Conservation (phyloP, 2,113 vertebrate species). For the Nothocercus julius region DNA sequence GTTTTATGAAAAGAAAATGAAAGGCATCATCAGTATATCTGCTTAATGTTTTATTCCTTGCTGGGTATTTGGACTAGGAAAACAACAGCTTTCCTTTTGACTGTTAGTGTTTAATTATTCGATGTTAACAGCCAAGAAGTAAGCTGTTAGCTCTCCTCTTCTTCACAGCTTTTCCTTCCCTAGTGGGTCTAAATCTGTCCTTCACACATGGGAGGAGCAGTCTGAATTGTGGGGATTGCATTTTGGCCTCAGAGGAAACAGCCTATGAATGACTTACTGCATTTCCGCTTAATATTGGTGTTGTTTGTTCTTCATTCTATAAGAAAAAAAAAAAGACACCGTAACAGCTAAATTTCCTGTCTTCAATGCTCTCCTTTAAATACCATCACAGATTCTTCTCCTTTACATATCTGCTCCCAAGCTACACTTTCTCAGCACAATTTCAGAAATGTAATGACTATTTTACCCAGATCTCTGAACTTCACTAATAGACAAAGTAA, state of each 20-base stretch:
- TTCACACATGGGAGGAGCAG: slow-evolving; percentile 49
- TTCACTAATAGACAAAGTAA: neutral
- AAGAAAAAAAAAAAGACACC: neutral
- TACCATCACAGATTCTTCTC: neutral
- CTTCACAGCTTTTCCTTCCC: slow-evolving; percentile 65
- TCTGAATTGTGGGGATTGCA: slow-evolving; percentile 20
- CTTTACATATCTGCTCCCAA: neutral
- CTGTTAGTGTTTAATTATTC: slow-evolving; percentile 72
- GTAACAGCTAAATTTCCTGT: neutral
- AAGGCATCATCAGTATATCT: slow-evolving; percentile 44
- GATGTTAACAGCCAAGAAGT: slow-evolving; percentile 71
- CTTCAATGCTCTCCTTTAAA: neutral
- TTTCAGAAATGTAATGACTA: neutral
- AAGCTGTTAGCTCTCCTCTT: slow-evolving; percentile 73
- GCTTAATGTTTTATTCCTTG: slow-evolving; percentile 74
- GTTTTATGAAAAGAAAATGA: slow-evolving; percentile 61
- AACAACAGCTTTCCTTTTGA: slow-evolving; percentile 75
- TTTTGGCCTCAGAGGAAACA: slow-evolving; percentile 48
- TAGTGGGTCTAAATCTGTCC: slow-evolving; percentile 72
- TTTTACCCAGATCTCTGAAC: neutral
- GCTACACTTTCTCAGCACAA: neutral
- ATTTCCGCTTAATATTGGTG: neutral
- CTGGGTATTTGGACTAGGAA: slow-evolving; percentile 69
- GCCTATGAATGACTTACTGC: neutral
- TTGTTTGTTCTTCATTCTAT: neutral